Evolutionary conservation across 2,113 vertebrate genomes (phyloP).

Genomic region (Caranx melampygus): DNA sequence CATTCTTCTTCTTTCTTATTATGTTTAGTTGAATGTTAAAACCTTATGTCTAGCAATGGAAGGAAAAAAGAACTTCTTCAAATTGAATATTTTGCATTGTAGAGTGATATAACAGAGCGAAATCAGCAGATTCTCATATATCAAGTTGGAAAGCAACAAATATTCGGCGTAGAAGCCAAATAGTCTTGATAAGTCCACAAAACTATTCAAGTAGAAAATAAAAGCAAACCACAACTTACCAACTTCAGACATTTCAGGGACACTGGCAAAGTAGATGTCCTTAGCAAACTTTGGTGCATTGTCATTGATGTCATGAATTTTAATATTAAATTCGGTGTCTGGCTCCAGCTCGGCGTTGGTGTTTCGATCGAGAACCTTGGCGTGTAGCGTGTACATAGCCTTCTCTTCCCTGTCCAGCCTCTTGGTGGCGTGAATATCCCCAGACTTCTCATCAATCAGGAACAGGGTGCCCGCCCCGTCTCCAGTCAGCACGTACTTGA

Average conservation of each 20-base stretch:
- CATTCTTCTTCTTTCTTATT: not conserved
- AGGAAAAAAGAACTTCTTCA: not conserved
- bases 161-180: not conserved
- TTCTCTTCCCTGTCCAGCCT: conserved; percentile 97
- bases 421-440: conserved; percentile 97
- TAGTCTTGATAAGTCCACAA: not conserved
- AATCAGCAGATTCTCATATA: not conserved
- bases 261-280: conserved; percentile 90
- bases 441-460: conserved; percentile 96
- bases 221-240: conserved; percentile 84
- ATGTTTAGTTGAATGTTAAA: not conserved
- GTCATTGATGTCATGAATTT: conserved; percentile 99
- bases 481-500: conserved; percentile 96
- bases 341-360: conserved; percentile 93
- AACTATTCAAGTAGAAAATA: not conserved
- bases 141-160: not conserved
- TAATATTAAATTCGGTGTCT: conserved; percentile 98
- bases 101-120: not conserved
- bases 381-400: conserved; percentile 91
- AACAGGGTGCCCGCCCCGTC: conserved; percentile 96
- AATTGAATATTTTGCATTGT: not conserved
- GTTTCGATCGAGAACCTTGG: conserved; percentile 93
- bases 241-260: conserved; percentile 97
- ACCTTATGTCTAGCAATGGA: not conserved
- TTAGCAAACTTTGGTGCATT: conserved; percentile 95